phyloP scores from a whole-genome alignment of 2,888 invertebrate species.

The Romanomermis culicivorax region DNA sequence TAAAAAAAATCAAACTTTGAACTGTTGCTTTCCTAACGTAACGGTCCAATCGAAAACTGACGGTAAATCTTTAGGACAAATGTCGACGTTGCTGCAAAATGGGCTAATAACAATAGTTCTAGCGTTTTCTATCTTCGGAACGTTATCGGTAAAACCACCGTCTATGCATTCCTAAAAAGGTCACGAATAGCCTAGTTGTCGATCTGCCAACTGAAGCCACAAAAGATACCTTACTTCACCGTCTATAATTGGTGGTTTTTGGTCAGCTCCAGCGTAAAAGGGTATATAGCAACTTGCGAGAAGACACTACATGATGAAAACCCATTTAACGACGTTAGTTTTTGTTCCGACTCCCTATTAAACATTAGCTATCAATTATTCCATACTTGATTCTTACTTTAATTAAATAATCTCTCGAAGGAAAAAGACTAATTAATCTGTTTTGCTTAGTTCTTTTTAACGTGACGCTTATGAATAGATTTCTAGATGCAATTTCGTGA shows the following conservation, averaged over 20 bases:
- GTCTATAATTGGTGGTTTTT: conserved; percentile 49
- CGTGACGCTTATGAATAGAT: conserved; percentile 19
- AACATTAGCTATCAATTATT: background rate
- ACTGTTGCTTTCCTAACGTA: conserved; percentile 19
- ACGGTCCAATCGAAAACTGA: conserved; percentile 20
- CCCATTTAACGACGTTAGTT: background rate
- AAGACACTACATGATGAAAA: conserved; percentile 23
- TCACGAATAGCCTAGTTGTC: background rate
- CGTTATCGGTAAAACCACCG: conserved; percentile 80
- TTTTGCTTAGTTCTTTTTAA: conserved; percentile 12
- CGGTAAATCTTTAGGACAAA: conserved; percentile 50
- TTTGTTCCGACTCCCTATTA: background rate
- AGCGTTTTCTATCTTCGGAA: conserved; percentile 61
- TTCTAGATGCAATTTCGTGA: conserved; percentile 15
- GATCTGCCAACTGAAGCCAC: background rate
- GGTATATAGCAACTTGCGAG: conserved; percentile 62
- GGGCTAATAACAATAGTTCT: conserved; percentile 87
- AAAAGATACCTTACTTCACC: conserved; percentile 27
- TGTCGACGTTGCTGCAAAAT: conserved; percentile 83
- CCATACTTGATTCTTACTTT: background rate
- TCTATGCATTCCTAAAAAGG: conserved; percentile 51
- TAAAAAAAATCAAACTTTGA: too few species aligned
- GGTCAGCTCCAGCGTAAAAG: conserved; percentile 58
- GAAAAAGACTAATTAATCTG: conserved; percentile 17
- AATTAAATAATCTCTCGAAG: conserved; percentile 16